Base-by-base conservation (phyloP, 2,888 invertebrate species). In the Bombyx huttoni region DNA sequence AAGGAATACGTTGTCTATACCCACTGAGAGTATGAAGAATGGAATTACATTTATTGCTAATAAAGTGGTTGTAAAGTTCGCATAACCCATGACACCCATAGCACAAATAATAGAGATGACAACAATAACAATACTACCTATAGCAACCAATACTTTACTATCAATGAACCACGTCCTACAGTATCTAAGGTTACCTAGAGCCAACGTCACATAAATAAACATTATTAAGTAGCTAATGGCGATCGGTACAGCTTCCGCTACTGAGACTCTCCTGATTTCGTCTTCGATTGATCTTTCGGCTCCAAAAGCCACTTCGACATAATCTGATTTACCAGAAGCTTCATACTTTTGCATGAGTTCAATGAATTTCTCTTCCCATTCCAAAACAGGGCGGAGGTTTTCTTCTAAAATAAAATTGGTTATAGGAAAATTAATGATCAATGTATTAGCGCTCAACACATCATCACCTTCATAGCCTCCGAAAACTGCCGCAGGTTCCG, bases 1-100 rank as follows among this genome's bases (percentile, higher is more conserved):
- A 58, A 98, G 94, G 70, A 98, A 99, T 63, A 99, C 98, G 72
- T 99, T 98, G 79, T 99, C 98, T 0, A 98, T 96, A 33, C 98
- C 98, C 1, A 99, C 94, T 33, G 98, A 98, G 49, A 99, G 85
- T 3, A 98, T 94, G 59, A 99, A 91, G 80, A 99, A 99, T 5
- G 98, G 98, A 62, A 98, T 94, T 0, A 98, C 96, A 86, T 98
- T 98, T 51, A 98, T 92, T 49, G 97, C 96, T 61, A 98, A 91
- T 67, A 99, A 89, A 1, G 98, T 96, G 0, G 96, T 93, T 0
- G 95, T 92, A 24, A 96, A 87, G 1, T 92, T 91, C 33, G 92
- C 68, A 75, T 94, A 97, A 7, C 96, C 96, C 86, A 96, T 95
- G 57, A 96, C 86, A 45, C 98, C 98, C 59, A 98, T 84, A 1